These are phyloP conservation scores for Colletes gigas DNA, from an alignment of 1,140 invertebrate genomes.

Conservation along the genomic window DNA sequence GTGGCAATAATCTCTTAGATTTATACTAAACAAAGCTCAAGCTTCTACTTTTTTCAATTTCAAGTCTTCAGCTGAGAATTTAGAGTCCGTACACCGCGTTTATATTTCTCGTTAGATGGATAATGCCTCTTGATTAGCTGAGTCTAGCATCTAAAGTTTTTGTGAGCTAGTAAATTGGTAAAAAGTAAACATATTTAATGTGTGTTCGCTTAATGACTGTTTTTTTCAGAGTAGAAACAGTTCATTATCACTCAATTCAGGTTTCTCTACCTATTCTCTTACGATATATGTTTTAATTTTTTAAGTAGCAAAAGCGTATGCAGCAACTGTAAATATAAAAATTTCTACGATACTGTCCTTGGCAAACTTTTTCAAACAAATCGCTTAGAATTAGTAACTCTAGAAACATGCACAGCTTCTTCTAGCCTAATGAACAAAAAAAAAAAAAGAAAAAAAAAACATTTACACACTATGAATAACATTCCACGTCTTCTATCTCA, in stretches of 20 bases:
- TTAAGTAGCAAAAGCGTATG: slow-evolving; percentile 26
- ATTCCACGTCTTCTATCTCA: slow-evolving; percentile 26
- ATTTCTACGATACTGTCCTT: slow-evolving; percentile 33
- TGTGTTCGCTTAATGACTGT: slow-evolving; percentile 22
- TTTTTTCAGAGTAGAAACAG: slow-evolving; percentile 20
- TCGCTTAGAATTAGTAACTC: slow-evolving; percentile 25
- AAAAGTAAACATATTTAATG: slow-evolving; percentile 57
- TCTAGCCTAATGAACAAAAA: slow-evolving; percentile 47
- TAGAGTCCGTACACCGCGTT: slow-evolving; percentile 50
- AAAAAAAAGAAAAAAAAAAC: slow-evolving; percentile 43
- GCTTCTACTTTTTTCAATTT: slow-evolving; percentile 26
- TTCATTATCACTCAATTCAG: slow-evolving; percentile 9
- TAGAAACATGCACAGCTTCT: slow-evolving; percentile 40
- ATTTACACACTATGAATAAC: slow-evolving; percentile 46
- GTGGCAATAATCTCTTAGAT: slow-evolving; percentile 59
- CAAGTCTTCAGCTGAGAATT: slow-evolving; percentile 51
- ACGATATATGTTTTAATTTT: slow-evolving; percentile 19
- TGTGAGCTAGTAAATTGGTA: slow-evolving; percentile 49
- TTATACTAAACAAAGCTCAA: slow-evolving; percentile 52
- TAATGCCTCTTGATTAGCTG: slow-evolving; percentile 47
- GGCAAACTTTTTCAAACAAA: slow-evolving; percentile 28
- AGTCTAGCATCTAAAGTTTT: slow-evolving; percentile 41
- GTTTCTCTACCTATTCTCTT: slow-evolving; percentile 4
- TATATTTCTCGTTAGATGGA: slow-evolving; percentile 31
- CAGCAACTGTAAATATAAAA: slow-evolving; percentile 42